phyloP scores from a whole-genome alignment of 2,888 invertebrate genomes.

The Hyposoter dolosus region DNA sequence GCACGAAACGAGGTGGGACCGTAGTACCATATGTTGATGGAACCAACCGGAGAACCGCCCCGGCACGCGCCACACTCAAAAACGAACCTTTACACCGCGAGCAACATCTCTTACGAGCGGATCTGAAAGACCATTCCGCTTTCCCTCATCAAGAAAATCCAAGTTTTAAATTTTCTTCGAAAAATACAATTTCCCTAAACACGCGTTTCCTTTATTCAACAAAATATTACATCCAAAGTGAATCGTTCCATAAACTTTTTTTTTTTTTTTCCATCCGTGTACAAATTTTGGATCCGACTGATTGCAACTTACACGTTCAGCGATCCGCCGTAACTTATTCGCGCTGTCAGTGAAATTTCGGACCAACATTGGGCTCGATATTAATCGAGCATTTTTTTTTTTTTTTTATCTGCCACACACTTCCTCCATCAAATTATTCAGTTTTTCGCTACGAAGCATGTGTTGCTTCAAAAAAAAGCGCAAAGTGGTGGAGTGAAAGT shows the following conservation, averaged over 20 bases:
- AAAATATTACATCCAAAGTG: neutral
- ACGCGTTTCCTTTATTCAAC: neutral
- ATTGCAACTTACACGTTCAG: neutral
- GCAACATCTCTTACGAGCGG: conserved; percentile 69
- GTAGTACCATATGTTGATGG: conserved; percentile 83
- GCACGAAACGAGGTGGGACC: conserved; percentile 78
- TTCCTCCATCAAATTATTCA: neutral
- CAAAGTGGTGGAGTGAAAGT: conserved; percentile 43
- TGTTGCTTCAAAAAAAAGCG: conserved; percentile 47
- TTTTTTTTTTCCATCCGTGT: neutral
- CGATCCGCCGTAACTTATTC: neutral
- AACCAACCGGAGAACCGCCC: conserved; percentile 77
- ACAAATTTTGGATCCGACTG: neutral
- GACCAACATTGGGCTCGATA: neutral
- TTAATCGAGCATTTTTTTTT: neutral
- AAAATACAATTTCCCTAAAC: neutral
- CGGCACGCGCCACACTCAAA: conserved; percentile 84
- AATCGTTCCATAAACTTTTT: neutral
- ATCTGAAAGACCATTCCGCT: conserved; percentile 18
- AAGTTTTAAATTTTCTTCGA: neutral
- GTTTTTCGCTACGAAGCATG: conserved; percentile 19
- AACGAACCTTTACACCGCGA: conserved; percentile 78
- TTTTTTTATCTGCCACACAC: neutral
- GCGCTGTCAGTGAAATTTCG: neutral
- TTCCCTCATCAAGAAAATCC: conserved; percentile 8